Evolutionary conservation across 2,797 vertebrate genomes (phyloP).

Genomic region (Cynopterus sphinx): DNA sequence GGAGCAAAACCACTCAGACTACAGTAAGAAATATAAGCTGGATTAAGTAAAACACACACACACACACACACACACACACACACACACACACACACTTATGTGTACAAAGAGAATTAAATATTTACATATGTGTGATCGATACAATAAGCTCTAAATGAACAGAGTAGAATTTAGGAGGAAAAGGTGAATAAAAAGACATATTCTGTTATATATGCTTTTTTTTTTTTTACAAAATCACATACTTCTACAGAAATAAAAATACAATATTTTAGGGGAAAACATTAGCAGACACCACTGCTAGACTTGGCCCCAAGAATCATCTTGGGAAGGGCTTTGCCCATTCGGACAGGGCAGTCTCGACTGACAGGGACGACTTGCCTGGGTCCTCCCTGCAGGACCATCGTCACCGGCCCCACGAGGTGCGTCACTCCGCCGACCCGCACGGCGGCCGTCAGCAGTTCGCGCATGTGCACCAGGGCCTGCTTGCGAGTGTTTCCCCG

Average conservation of each 20-base stretch:
- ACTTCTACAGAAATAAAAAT: constrained; percentile 27
- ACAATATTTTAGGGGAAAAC: not conserved
- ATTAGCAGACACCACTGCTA: not conserved
- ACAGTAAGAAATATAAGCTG: not conserved
- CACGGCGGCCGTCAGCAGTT: constrained; percentile 96
- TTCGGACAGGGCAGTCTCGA: not conserved
- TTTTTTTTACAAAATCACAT: not conserved
- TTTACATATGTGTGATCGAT: not conserved
- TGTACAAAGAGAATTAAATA: not conserved
- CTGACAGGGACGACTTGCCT: constrained; percentile 86
- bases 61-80: not conserved
- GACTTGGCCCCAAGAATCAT: not conserved
- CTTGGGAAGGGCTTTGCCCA: not conserved
- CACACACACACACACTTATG: not conserved
- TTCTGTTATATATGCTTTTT: not conserved
- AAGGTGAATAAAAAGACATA: not conserved
- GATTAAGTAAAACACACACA: not conserved
- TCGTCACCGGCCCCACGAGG: constrained; percentile 96
- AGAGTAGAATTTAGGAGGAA: not conserved
- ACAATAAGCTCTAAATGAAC: not conserved
- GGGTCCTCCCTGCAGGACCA: constrained; percentile 98
- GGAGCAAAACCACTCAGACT: not conserved
- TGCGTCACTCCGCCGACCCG: constrained; percentile 97
- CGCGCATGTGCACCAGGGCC: constrained; percentile 97
- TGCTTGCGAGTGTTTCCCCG: constrained; percentile 97